These are phyloP conservation scores for Lamproptera curius DNA, from an alignment of 2,888 invertebrate species.

Conservation along the genomic window DNA sequence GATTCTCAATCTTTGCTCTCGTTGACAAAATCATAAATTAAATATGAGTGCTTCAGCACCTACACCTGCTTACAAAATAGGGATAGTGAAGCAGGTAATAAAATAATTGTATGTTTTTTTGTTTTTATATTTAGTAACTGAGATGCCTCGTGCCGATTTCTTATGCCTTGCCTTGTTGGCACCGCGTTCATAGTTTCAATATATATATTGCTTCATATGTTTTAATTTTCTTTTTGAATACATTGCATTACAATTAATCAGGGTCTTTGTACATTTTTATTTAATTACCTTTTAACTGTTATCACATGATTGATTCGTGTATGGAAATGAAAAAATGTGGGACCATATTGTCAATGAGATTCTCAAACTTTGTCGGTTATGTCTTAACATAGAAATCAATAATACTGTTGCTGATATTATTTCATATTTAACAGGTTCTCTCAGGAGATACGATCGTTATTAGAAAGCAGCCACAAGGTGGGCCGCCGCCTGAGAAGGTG, in stretches of 20 bases:
- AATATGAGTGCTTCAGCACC: conserved; percentile 70
- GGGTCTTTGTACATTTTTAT: no score
- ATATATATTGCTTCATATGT: neutral
- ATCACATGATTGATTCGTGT: neutral
- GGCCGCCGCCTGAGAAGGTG: conserved; percentile 95
- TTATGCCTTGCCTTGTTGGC: conserved; percentile 64
- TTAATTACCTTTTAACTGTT: neutral
- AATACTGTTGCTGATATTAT: neutral
- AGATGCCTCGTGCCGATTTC: conserved; percentile 60
- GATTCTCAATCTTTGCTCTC: conserved; percentile 41
- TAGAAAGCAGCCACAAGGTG: conserved; percentile 89
- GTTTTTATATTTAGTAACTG: conserved; percentile 32
- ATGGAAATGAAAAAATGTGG: neutral
- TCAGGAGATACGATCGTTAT: conserved; percentile 98
- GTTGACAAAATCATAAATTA: conserved; percentile 38
- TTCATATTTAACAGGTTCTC: conserved; percentile 82
- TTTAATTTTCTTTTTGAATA: no score
- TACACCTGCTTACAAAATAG: conserved; percentile 58
- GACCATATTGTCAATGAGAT: neutral
- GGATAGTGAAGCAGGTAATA: conserved; percentile 72
- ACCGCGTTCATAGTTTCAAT: conserved; percentile 34
- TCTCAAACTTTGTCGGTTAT: no score
- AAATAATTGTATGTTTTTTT: conserved; percentile 35
- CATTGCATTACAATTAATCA: no score
- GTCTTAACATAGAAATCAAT: no score